Base-by-base conservation (phyloP, 2,888 invertebrate genomes). In the Pteria penguin region DNA sequence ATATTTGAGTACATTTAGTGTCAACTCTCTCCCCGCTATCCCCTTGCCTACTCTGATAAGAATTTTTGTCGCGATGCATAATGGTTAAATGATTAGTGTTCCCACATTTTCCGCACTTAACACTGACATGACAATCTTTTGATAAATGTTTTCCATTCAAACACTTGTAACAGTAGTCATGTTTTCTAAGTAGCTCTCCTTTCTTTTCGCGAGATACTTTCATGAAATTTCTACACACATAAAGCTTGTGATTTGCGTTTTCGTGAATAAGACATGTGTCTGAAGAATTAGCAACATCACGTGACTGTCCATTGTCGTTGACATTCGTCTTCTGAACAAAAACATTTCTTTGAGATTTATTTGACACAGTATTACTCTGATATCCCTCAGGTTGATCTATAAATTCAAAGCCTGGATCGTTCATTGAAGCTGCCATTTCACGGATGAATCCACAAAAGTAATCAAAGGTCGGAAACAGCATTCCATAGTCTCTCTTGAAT, bases 111-210 rank as follows among this genome's bases (percentile, higher is more conserved):
- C 36, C 22, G 1, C 36, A 63, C 36, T 36, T 63, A 18, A 63
- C 63, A 2, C n/a, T 22, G 22, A 36, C 36, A 8, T 45, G 8
- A 18, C 45, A 45, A 45, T 45, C 45, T 18, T 45, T 45, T 14
- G 45, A 45, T 45, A 45, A 45, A 18, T 45, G 45, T 45, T 45
- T 45, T 8, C 45, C 45, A 1, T 45, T 31, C 22, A 54, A 72
- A 52, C 72, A 72, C 36, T 60, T 65, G 24, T 45, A 74, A 61
- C 73, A 74, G 24, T 45, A 14, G 24, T 54, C 73, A 66, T 73
- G 31, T 60, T 73, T 60, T 8, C 58, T 58, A 1, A 73, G 31
- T 14, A 68, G 24, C 24, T 61, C 22, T 26, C 18, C 68, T 33
- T 45, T 67, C 11, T 67, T 58, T 26, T 5, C 22, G 2, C 61